Conservation (phyloP, 2,888 invertebrate species). For the Drosophila acutilabella region DNA sequence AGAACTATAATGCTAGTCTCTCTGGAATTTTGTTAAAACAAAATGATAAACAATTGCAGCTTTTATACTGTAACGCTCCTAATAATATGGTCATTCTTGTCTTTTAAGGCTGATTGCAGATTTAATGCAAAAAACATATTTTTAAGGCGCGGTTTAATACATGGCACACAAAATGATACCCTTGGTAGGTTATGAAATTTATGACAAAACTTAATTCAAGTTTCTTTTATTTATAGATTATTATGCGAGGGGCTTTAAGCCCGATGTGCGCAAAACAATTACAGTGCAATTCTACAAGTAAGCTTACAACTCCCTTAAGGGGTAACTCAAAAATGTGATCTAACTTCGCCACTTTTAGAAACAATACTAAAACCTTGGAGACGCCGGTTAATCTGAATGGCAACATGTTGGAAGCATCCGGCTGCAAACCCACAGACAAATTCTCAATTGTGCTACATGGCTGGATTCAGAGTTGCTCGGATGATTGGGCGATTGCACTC, state of each 20-base stretch:
- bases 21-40: background rate
- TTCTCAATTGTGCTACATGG: constrained; percentile 83
- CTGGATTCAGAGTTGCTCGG: constrained; percentile 82
- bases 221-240: constrained; percentile 29
- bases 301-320: constrained; percentile 7
- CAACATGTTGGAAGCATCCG: constrained; percentile 48
- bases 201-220: background rate
- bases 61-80: background rate
- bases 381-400: constrained; percentile 36
- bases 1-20: background rate
- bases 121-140: constrained; percentile 32
- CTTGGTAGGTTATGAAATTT: constrained; percentile 32
- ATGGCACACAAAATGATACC: constrained; percentile 39
- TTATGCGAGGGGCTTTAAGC: constrained; percentile 38
- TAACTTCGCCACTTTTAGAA: constrained; percentile 32
- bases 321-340: background rate
- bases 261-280: constrained; percentile 57
- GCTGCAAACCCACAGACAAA: constrained; percentile 76
- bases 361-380: constrained; percentile 65
- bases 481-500: constrained; percentile 78
- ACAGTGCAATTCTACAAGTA: constrained; percentile 62
- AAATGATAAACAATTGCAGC: constrained; percentile 17
- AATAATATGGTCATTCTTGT: constrained; percentile 4
- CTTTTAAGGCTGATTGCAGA: constrained; percentile 21
- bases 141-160: constrained; percentile 17